Evolutionary conservation across 2,113 vertebrate species (phyloP).

Genomic region (Amblyornis subalaris): DNA sequence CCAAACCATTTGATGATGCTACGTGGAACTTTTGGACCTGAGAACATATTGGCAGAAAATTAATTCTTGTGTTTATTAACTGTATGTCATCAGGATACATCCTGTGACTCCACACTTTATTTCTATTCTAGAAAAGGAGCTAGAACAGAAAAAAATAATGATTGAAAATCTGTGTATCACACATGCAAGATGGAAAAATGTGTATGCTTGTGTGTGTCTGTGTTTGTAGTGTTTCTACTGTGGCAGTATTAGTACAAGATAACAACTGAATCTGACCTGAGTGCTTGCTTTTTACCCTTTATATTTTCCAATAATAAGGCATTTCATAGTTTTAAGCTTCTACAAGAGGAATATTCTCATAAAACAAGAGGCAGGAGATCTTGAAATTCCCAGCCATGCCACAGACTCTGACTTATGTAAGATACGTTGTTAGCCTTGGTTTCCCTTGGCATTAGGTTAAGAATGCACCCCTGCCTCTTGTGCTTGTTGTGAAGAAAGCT

Average conservation of each 20-base stretch:
- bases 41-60: background rate
- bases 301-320: background rate
- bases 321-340: background rate
- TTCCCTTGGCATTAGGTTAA: background rate
- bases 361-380: background rate
- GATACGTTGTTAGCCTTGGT: background rate
- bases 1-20: background rate
- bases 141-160: background rate
- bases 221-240: background rate
- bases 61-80: conserved; percentile 10
- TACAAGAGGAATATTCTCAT: background rate
- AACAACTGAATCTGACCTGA: background rate
- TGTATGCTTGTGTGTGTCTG: background rate
- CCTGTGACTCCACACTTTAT: background rate
- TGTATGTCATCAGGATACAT: background rate
- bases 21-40: background rate
- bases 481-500: background rate
- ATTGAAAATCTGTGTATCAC: background rate
- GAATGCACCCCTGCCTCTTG: background rate
- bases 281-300: background rate
- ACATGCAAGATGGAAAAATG: background rate
- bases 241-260: background rate
- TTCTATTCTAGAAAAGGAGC: background rate
- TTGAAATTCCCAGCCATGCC: background rate
- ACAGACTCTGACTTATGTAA: background rate